Evolutionary conservation across 2,888 invertebrate genomes (phyloP), one percentile per base, ranked within the genome.

Genomic region (Sceliomorpha sp.): DNA sequence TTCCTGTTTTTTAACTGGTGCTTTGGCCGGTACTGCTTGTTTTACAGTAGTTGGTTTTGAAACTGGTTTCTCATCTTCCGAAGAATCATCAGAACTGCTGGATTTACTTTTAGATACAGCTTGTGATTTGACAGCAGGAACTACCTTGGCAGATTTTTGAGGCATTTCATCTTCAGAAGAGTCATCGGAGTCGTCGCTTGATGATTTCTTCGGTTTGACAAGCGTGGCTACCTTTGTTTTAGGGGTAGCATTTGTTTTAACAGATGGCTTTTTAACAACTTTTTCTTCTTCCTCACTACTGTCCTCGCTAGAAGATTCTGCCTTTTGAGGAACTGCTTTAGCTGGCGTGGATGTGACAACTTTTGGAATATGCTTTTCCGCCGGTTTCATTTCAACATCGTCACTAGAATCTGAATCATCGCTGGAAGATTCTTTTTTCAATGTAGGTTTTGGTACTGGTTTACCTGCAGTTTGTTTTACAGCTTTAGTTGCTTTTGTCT

Each of bases 241-340:
- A 45, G 50, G 1, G 7, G 40, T n/a, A 34, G 32, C 12, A 29
- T n/a, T 3, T 0, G 12, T 29, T 17, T 9, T 12, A 10, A 69
- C 15, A 12, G 14, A n/a, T 7, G 31, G 31, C 55, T 73, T 74
- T 37, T 75, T 77, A 1, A 59, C 64, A 0, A 69, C 56, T 13
- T 69, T 62, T 59, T 70, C 84, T 2, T 88, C 88, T 6, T 88
- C 87, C 7, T 76, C 80, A 20, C 85, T 85, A 59, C 82, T 88
- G 10, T 89, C 89, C 7, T 89, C 89, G 50, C 88, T 88, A 15
- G 89, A 87, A 24, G 85, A 88, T 55, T 88, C 86, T 56, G 85
- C 83, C 72, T 83, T 80, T 58, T 29, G 13, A 5, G 9, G 7
- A 15, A 44, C 62, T 13, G 59, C 48, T 26, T 40, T 44, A 32